A percentile compares a stretch with the other conserved stretches of the same genome.
Evolutionary conservation across 2,113 vertebrate species (phyloP).

Genomic region (Gasterosteus nipponicus): DNA sequence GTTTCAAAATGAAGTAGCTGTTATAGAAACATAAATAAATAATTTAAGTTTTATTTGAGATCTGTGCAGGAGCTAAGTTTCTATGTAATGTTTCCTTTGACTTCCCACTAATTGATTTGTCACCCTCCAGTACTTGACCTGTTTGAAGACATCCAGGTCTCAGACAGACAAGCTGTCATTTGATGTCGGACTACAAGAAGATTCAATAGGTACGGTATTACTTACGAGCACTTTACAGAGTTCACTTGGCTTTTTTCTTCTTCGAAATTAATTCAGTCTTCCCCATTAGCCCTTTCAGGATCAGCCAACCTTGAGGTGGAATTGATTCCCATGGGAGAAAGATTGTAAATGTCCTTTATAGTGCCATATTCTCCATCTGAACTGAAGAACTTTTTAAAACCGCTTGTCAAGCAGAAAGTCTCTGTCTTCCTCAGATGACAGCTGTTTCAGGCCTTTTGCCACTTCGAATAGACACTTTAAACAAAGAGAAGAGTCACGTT

Average conservation of each 20-base stretch:
- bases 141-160: slow-evolving; percentile 95
- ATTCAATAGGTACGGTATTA: slow-evolving; percentile 87
- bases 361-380: slow-evolving; percentile 23
- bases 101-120: slow-evolving; percentile 25
- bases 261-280: slow-evolving; percentile 10
- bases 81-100: slow-evolving; percentile 18
- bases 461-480: slow-evolving; percentile 20
- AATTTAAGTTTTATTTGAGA: not conserved
- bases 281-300: slow-evolving; percentile 6
- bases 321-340: slow-evolving; percentile 14
- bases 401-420: slow-evolving; percentile 32
- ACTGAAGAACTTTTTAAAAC: not conserved
- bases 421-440: slow-evolving; percentile 1
- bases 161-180: slow-evolving; percentile 98
- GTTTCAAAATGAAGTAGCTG: not conserved
- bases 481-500: not conserved
- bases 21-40: not conserved
- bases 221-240: not conserved
- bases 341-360: slow-evolving; percentile 1
- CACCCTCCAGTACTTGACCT: slow-evolving; percentile 90
- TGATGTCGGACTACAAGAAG: slow-evolving; percentile 94
- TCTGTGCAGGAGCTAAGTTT: slow-evolving; percentile 20
- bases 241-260: slow-evolving; percentile 5
- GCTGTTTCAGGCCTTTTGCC: slow-evolving; percentile 38
- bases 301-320: slow-evolving; percentile 29